Evolutionary conservation across 2,797 vertebrate species (phyloP), one percentile per base, ranked within the genome.

Genomic region (Chloroceryle amazona): DNA sequence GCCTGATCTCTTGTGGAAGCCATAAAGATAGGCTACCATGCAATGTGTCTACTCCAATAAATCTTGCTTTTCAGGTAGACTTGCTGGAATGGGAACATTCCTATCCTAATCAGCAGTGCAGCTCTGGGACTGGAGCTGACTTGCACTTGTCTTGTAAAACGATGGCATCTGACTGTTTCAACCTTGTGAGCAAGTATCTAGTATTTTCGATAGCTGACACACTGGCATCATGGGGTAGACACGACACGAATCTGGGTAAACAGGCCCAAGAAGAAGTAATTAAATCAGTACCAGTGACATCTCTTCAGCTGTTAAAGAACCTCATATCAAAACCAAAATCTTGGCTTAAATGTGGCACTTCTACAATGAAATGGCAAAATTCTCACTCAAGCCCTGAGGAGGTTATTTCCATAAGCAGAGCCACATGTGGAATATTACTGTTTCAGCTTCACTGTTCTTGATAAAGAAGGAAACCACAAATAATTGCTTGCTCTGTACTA

Each of bases 381-480:
- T 47, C 60, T 81, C 86, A 75, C 21, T 90, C 39, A 29, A 81
- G 39, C 7, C 31, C 33, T 68, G n/a, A 75, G 39, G 81, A 76
- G 22, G 54, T 60, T 0, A 29, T 58, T 81, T 55, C 61, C 70
- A 55, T 70, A 72, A 82, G 75, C 35, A 26, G 31, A 84, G 58
- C 26, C 47, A 72, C 28, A 26, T 23, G 21, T 83, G 51, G 39
- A 80, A 61, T 71, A 66, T 41, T 65, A 49, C 29, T 29, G 4
- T 81, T 78, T 55, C 9, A 2, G 39, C 47, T 75, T 89, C 86
- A 23, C 29, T 86, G 0, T 58, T 79, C 75, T 80, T 71, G n/a
- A 86, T 91, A 55, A 89, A 81, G 54, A 75, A 73, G 55, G 72
- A 90, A 92, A 72, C 41, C 41, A 65, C 47, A 87, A 86, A 78